Percentiles rank a stretch among this genome's conserved stretches.
phyloP scores from a whole-genome alignment of 2,888 invertebrate species.

The Julus scanicus region DNA sequence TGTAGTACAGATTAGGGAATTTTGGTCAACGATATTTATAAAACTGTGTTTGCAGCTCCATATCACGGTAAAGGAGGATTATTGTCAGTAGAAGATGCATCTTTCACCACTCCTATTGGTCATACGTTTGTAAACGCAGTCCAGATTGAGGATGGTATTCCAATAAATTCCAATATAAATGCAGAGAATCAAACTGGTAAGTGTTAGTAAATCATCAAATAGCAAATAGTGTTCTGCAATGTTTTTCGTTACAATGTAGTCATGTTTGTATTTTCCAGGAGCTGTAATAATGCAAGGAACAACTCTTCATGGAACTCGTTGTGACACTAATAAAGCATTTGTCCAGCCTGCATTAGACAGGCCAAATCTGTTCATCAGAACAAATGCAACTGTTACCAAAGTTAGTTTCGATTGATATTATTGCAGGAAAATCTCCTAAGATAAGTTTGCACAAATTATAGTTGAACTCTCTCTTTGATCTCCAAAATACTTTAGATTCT shows the following conservation, averaged over 20 bases:
- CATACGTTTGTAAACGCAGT: slow-evolving; percentile 60
- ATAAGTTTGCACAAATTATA: neutral
- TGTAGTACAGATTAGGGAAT: too few relatives aligned
- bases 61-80: slow-evolving; percentile 60
- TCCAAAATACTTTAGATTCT: neutral
- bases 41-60: slow-evolving; percentile 1
- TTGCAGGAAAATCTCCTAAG: neutral
- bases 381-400: slow-evolving; percentile 53
- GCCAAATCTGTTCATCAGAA: slow-evolving; percentile 53
- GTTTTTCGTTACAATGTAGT: neutral
- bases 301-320: slow-evolving; percentile 64
- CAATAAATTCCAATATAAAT: slow-evolving; percentile 61
- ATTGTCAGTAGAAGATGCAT: slow-evolving; percentile 59
- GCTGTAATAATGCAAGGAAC: slow-evolving; percentile 60
- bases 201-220: neutral
- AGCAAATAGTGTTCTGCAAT: neutral
- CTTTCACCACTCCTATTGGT: slow-evolving; percentile 60
- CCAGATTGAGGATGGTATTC: slow-evolving; percentile 58
- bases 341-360: slow-evolving; percentile 54
- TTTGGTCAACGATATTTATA: too few relatives aligned
- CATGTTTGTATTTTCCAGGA: neutral
- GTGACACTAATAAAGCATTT: slow-evolving; percentile 62
- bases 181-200: slow-evolving; percentile 60
- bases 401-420: slow-evolving; percentile 34
- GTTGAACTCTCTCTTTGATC: neutral